Evolutionary conservation across 2,113 vertebrate genomes (phyloP), one percentile per base, ranked within the genome.

Genomic region (Propithecus coquereli): DNA sequence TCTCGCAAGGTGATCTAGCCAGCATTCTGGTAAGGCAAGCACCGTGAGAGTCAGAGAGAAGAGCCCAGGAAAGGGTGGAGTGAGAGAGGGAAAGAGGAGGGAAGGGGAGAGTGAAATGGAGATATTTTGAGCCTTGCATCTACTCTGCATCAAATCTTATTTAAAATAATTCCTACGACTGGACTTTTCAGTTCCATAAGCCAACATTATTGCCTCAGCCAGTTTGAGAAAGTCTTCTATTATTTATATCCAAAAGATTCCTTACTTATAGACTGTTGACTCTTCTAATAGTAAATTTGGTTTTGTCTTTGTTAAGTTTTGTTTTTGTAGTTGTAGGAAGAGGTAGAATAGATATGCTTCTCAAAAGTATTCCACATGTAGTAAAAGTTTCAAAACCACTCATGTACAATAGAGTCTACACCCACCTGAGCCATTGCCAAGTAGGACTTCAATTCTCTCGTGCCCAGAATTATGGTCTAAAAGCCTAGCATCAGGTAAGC

Each of bases 401-500:
- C 77, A 2, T n/a, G 20, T 81, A 37, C 30, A 73, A 13, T 86
- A 34, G 1, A 52, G 6, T 84, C 91, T 87, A 37, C 12, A 85
- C 4, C 23, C 61, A 96, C 20, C 71, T 89, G 74, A 94, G 43
- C 37, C 23, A 85, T 5, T 43, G 74, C 45, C 77, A 77, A 91
- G 65, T 43, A 84, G 91, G 71, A 80, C 57, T 97, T 94, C 43
- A 52, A 40, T 91, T 96, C 52, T 90, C 83, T 34, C n/a, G 76
- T 77, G 80, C 27, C 10, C 74, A 96, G 79, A 97, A 87, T 97
- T 96, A 90, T 45, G 37, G 47, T 91, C 80, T 95, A 47, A 77
- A 95, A 96, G 25, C 50, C 71, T 87, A 80, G 65, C 83, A 96
- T 90, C 63, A 88, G 80, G 74, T 84, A 91, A 52, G 65, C 32